Evolutionary conservation across 2,113 vertebrate genomes (phyloP).

Genomic region (Hippolais icterina): DNA sequence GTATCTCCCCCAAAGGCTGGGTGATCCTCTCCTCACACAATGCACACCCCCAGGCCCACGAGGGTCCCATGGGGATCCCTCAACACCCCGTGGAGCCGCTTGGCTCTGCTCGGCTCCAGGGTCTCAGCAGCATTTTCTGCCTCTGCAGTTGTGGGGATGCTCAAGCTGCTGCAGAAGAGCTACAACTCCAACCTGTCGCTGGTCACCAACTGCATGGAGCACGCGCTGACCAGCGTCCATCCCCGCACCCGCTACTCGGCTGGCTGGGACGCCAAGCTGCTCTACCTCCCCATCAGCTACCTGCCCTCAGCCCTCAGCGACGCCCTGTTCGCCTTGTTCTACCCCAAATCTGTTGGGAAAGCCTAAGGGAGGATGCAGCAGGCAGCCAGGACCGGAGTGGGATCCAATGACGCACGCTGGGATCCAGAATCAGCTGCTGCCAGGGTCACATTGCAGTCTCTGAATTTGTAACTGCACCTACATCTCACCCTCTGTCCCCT

Average conservation of each 20-base stretch:
- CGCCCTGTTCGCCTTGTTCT: neutral
- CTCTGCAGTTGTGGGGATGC: rapidly evolving
- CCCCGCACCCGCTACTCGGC: slow-evolving; percentile 74
- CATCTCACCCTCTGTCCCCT: neutral
- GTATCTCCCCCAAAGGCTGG: neutral
- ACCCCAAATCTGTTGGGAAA: slow-evolving; percentile 29
- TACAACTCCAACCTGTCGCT: slow-evolving; percentile 53
- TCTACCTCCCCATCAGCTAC: slow-evolving; percentile 73
- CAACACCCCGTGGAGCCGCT: rapidly evolving
- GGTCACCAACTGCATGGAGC: slow-evolving; percentile 81
- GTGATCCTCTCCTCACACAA: neutral
- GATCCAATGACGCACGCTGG: rapidly evolving
- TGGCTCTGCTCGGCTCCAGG: rapidly evolving
- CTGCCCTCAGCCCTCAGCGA: slow-evolving; percentile 79
- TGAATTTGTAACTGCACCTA: neutral
- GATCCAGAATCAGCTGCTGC: neutral
- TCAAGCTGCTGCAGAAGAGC: rapidly evolving
- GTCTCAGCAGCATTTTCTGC: neutral
- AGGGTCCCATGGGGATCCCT: neutral
- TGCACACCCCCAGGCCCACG: rapidly evolving
- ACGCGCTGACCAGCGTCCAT: slow-evolving; percentile 72
- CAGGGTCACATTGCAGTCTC: neutral
- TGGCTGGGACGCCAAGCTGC: slow-evolving; percentile 76
- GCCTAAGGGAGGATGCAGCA: neutral
- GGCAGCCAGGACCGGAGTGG: neutral